These are phyloP conservation scores for Mola mola DNA, from an alignment of 2,113 vertebrate species.

Conservation along the genomic window DNA sequence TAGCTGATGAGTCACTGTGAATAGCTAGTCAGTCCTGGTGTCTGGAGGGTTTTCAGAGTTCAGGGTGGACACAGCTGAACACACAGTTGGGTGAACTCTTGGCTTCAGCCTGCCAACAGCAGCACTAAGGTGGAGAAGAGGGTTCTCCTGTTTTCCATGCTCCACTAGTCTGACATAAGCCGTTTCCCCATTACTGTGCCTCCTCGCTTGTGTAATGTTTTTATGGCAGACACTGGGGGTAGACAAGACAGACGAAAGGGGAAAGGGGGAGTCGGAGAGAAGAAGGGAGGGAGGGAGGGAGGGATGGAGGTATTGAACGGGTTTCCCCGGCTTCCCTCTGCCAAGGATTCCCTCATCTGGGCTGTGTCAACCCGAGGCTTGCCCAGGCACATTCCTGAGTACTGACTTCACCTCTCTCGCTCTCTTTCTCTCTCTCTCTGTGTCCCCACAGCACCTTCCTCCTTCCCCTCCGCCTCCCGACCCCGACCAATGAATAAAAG, in stretches of 20 bases:
- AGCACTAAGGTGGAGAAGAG: conserved; percentile 54
- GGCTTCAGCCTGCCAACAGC: conserved; percentile 51
- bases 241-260: conserved; percentile 43
- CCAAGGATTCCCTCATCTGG: conserved; percentile 87
- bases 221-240: conserved; percentile 72
- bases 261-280: conserved; percentile 1
- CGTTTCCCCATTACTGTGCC: conserved; percentile 63
- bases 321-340: conserved; percentile 80
- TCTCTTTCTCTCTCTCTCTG: conserved; percentile 25
- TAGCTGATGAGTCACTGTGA: conserved; percentile 54
- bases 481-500: conserved; percentile 80
- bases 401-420: conserved; percentile 75
- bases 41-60: conserved; percentile 55
- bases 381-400: conserved; percentile 82
- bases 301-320: conserved; percentile 63
- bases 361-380: conserved; percentile 73
- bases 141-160: conserved; percentile 69
- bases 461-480: conserved; percentile 2
- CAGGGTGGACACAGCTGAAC: conserved; percentile 55
- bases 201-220: conserved; percentile 65
- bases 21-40: conserved; percentile 40
- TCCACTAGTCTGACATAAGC: conserved; percentile 69
- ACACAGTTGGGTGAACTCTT: conserved; percentile 36
- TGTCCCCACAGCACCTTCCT: conserved; percentile 47
- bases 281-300: conserved; percentile 30